phyloP scores from a whole-genome alignment of 2,797 vertebrate genomes.

The Chelonia mydas region DNA sequence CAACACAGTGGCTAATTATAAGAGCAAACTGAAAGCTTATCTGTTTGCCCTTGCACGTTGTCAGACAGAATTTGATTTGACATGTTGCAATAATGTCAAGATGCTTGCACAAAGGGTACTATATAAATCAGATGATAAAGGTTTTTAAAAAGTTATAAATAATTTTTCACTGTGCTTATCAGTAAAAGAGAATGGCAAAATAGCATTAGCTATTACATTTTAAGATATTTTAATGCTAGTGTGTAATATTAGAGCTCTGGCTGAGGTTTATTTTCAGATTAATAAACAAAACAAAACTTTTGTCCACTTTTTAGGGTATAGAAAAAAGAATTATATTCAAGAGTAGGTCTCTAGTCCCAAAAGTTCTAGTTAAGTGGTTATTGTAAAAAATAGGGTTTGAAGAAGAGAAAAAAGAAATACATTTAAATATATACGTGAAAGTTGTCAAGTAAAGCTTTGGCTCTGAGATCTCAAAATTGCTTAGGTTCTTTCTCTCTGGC shows the following conservation, averaged over 20 bases:
- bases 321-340: neutral
- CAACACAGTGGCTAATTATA: slow-evolving; percentile 84
- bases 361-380: fast-evolving
- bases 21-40: slow-evolving; percentile 80
- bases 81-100: slow-evolving; percentile 52
- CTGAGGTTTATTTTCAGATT: neutral
- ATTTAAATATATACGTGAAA: neutral
- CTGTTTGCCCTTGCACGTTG: slow-evolving; percentile 80
- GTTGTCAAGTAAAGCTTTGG: neutral
- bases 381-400: neutral
- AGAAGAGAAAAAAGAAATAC: neutral
- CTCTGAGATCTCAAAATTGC: neutral
- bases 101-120: slow-evolving; percentile 42
- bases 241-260: neutral
- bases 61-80: slow-evolving; percentile 65
- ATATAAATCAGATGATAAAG: slow-evolving; percentile 53
- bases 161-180: slow-evolving; percentile 12
- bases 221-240: neutral
- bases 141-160: slow-evolving; percentile 26
- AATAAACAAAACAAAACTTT: neutral
- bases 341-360: fast-evolving
- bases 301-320: neutral
- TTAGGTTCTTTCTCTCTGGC: neutral
- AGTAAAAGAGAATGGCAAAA: slow-evolving; percentile 53
- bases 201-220: neutral